Base-by-base conservation (phyloP, 2,797 vertebrate species). In the Typhlichthys eigenmanni region DNA sequence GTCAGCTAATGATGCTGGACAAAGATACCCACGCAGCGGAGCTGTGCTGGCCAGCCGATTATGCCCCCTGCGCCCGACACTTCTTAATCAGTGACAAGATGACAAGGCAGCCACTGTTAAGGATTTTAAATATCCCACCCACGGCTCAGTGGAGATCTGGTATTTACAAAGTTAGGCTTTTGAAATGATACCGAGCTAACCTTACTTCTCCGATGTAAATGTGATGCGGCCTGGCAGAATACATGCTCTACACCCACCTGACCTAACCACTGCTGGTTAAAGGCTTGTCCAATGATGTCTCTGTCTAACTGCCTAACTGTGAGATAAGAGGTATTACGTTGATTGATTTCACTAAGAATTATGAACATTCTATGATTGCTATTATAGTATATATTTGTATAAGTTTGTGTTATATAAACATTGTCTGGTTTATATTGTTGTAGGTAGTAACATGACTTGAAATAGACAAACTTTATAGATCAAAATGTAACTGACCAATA, bases 1-100 rank as follows among this genome's bases (percentile, higher is more conserved):
- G 85, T 89, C 85, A 91, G 79, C 88, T 91, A 91, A 92, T 91
- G 89, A 92, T 86, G 82, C 76, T 78, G 90, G 90, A 92, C 90
- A 87, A 76, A 89, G 88, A 83, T 78, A 73, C 83, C 85, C 80
- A 87, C 85, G 86, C 81, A 72, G 78, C 83, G 79, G 68, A 83
- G 82, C 75, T 32, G 70, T 14, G 83, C 72, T 75, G 73, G 83
- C 76, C 80, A 74, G 83, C 83, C 87, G 85, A 87, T 90, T 85
- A 89, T 79, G 71, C 82, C 66, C 58, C 48, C 38, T 9, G 69
- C 60, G 78, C 63, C 78, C 62, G 76, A 89, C 87, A 86, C 82
- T 83, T 88, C 84, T 87, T 91, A 89, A 89, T 90, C 88, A 89
- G 81, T 80, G 76, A 75, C 56, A 48, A 79, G 76, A 88, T 85